Base-by-base conservation (phyloP, 2,888 invertebrate species). In the Trichopria drosophilae region DNA sequence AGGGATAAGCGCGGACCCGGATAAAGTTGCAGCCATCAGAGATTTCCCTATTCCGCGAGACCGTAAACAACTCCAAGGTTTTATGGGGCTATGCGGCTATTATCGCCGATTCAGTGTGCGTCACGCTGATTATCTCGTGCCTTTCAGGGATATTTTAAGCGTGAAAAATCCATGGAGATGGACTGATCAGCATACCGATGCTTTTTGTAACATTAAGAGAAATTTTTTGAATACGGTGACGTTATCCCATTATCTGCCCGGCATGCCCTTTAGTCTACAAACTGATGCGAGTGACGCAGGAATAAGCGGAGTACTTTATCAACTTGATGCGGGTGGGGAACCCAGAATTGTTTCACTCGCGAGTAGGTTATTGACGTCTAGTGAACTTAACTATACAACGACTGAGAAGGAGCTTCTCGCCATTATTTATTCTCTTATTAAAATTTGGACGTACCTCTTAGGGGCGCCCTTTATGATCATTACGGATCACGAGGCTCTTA, bases 321-420 rank as follows among this genome's bases (percentile, higher is more conserved):
- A 51, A 22, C 13, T 36, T 1, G 39, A 51, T 9, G 23, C 35
- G 4, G 1, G 31, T 2, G 15, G 12, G 5, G 36, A 57, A 3
- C 29, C n/a, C 5, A 22, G 39, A 12, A 50, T 62, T 1, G 45
- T 63, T 12, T 53, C 58, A 1, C 58, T 62, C 26, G 55, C 49
- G 12, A 65, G 62, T 43, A 54, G 58, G 12, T 50, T 47, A 1
- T 55, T 63, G 6, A 36, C 31, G 0, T 52, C 41, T 1, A 28
- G 57, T 0, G 59, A 65, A 43, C 6, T 42, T 2, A 53, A 34
- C 5, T 63, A 62, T 56, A 60, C 60, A 2, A 57, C 56, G 1
- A 45, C 61, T 0, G 63, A 66, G 50, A 61, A 63, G 29, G 63
- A 67, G 23, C 43, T 61, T 4, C 36, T 64, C 10, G 28, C 28